Evolutionary conservation across 2,113 vertebrate genomes (phyloP).

Genomic region (Dromaius novaehollandiae): DNA sequence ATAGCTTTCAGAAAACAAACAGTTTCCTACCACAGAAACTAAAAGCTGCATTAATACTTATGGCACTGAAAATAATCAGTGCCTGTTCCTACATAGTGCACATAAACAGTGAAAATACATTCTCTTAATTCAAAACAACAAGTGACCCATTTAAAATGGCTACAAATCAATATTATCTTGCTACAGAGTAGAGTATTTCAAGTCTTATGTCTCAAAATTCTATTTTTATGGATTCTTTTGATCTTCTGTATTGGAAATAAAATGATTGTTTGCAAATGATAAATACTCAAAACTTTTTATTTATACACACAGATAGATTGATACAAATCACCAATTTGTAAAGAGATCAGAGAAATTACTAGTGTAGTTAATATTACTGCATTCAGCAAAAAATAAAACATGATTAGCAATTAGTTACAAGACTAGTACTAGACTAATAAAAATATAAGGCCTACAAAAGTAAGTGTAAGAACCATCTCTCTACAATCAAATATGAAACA

Average conservation of each 20-base stretch:
- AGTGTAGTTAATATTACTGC: background rate
- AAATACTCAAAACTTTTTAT: background rate
- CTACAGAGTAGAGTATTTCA: background rate
- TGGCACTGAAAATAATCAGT: background rate
- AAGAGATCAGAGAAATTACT: background rate
- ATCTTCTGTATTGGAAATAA: background rate
- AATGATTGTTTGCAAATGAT: background rate
- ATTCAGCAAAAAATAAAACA: background rate
- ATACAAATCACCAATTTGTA: background rate
- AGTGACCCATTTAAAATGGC: background rate
- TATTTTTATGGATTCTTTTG: background rate
- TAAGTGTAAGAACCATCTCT: background rate
- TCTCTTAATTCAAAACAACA: background rate
- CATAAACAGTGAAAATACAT: background rate
- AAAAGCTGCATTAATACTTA: background rate
- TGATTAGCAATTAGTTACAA: background rate
- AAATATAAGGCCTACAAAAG: background rate
- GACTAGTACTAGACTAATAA: background rate
- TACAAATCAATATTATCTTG: background rate
- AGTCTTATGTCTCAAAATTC: background rate
- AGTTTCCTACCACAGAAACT: background rate
- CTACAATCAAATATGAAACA: background rate
- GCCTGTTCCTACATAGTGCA: background rate
- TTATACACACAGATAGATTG: background rate
- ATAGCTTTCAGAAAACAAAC: constrained; percentile 1